A percentile compares a stretch with the other conserved stretches of the same genome.
Conservation (phyloP, 2,113 vertebrate genomes). For the Nestor notabilis region DNA sequence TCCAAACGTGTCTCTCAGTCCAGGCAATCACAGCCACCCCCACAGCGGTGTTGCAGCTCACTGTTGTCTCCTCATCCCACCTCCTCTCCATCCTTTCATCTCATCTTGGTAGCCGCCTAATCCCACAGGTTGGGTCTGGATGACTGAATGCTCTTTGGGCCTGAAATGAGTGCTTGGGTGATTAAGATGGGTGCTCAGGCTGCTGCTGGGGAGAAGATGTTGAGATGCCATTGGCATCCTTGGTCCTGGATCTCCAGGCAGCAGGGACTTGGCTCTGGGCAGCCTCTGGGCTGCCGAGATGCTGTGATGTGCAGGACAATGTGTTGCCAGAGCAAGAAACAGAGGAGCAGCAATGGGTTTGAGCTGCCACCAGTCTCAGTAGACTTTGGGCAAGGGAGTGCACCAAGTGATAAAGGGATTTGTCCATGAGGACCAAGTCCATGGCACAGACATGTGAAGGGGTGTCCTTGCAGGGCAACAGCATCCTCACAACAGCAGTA, state of each 20-base stretch:
- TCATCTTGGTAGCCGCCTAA: background rate
- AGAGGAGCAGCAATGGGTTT: background rate
- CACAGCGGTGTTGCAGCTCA: background rate
- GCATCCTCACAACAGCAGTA: background rate
- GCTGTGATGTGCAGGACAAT: background rate
- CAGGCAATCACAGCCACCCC: background rate
- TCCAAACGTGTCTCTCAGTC: background rate
- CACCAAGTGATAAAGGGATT: background rate
- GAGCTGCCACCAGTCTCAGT: background rate
- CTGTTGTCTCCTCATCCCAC: background rate
- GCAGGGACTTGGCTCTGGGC: fast-evolving
- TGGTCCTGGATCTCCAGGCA: background rate
- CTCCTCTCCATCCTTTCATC: background rate
- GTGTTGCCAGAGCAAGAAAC: background rate
- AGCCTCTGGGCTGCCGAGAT: background rate
- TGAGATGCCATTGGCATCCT: background rate
- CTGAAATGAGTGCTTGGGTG: background rate
- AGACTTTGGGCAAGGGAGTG: background rate
- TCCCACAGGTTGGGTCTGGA: background rate
- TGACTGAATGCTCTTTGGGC: background rate
- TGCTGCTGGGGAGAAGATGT: background rate
- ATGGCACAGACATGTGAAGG: fast-evolving
- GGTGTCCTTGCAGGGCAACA: background rate
- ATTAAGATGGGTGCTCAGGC: background rate
- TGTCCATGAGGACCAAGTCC: background rate